Evolutionary conservation across 2,113 vertebrate genomes (phyloP).

Genomic region (Mus spicilegus): DNA sequence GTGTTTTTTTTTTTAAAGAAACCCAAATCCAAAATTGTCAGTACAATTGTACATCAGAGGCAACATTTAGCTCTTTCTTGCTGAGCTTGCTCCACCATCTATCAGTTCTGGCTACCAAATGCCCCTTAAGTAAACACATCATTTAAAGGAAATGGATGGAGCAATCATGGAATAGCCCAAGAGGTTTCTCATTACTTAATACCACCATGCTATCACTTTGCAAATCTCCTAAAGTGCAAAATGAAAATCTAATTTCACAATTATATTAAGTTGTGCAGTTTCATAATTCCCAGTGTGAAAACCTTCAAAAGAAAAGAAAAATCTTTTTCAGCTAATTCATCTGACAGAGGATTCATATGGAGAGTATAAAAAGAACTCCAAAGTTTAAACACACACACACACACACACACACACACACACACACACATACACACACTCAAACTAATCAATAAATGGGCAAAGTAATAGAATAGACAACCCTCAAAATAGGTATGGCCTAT

Average conservation of each 20-base stretch:
- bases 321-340: neutral
- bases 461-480: neutral
- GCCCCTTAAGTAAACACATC: neutral
- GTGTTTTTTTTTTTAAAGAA: too few species aligned
- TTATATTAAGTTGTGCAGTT: neutral
- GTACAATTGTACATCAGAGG: neutral
- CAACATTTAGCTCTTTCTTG: neutral
- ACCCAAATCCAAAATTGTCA: too few species aligned
- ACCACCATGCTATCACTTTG: neutral
- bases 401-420: neutral
- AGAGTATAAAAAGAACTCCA: neutral
- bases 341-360: neutral
- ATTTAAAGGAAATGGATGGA: neutral
- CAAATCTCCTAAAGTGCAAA: neutral
- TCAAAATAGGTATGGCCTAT: neutral
- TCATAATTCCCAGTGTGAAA: neutral
- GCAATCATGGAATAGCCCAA: neutral
- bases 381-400: neutral
- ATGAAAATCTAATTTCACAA: neutral
- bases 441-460: neutral
- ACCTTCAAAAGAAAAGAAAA: neutral
- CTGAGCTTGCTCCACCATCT: neutral
- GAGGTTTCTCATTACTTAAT: neutral
- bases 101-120: neutral
- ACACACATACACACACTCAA: neutral